Evolutionary conservation across 2,888 invertebrate species (phyloP).

Genomic region (Drosophila robusta): DNA sequence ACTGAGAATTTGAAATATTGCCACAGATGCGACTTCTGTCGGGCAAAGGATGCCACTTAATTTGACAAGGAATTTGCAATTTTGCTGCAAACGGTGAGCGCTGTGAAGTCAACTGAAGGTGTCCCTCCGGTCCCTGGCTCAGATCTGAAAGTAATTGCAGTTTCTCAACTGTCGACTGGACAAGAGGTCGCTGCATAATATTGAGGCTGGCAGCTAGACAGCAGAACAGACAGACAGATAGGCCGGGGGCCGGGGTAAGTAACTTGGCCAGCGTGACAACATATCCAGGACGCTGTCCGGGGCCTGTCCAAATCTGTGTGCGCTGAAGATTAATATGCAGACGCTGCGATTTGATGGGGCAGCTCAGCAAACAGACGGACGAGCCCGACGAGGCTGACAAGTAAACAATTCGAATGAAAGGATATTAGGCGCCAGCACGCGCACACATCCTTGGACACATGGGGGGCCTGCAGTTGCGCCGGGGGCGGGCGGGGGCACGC

Average conservation of each 20-base stretch:
- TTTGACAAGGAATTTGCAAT: slow-evolving; percentile 17
- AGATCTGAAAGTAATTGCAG: slow-evolving; percentile 58
- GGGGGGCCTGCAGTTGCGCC: neutral
- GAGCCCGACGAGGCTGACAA: slow-evolving; percentile 34
- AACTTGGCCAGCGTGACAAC: slow-evolving; percentile 33
- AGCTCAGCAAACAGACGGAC: slow-evolving; percentile 42
- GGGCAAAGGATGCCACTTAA: slow-evolving; percentile 13
- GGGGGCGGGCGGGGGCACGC: too few relatives aligned
- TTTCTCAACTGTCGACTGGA: slow-evolving; percentile 29
- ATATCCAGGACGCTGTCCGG: slow-evolving; percentile 16
- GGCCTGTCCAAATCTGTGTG: slow-evolving; percentile 52
- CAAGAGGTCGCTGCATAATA: slow-evolving; percentile 39
- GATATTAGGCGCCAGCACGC: slow-evolving; percentile 55
- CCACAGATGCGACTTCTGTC: neutral
- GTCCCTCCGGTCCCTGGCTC: slow-evolving; percentile 12
- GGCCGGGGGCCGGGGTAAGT: slow-evolving; percentile 1
- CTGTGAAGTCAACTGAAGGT: neutral
- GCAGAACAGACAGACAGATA: neutral
- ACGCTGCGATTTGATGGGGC: slow-evolving; percentile 58
- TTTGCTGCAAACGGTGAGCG: slow-evolving; percentile 7
- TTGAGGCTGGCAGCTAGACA: slow-evolving; percentile 48
- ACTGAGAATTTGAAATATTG: slow-evolving; percentile 5
- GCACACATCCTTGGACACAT: slow-evolving; percentile 13
- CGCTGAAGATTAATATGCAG: slow-evolving; percentile 63
- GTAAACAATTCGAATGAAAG: slow-evolving; percentile 66